Base-by-base conservation (phyloP, 2,888 invertebrate species). In the Ashinkailepas kermadecensis region DNA sequence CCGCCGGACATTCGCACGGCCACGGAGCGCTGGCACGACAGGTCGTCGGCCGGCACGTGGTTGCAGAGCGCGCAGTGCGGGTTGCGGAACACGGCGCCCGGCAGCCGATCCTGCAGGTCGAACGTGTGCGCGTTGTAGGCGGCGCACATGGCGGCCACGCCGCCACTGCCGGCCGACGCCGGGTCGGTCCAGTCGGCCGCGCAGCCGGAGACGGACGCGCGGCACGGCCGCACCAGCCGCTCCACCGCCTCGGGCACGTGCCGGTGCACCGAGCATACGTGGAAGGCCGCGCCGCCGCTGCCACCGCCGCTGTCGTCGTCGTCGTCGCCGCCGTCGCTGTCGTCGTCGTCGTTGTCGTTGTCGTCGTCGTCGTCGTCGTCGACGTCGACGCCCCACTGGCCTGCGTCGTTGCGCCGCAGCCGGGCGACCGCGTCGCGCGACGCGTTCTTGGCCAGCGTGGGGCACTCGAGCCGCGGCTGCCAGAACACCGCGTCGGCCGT, bases 1-100 rank as follows among this genome's bases (percentile, higher is more conserved):
- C 65, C 18, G 23, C 0, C 23, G 18, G 6, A 11, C 18, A 18
- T 6, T 1, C 39, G 54, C 3, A 21, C 18, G 2, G 1, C 8
- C 39, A 54, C 54, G 1, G 21, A 7, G 15, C 9, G 39, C 18
- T 3, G 84, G 81, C 87, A 87, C 25, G 85, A 83, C 64, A 87
- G 83, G 54, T 86, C 85, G 56, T 87, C 87, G 8, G 87, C 85
- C 23, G 86, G 85, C n/a, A 87, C 86, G 79, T 87, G 86, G 84
- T 89, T 88, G 84, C 89, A 89, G 78, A 88, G 85, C 23, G 88
- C 89, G 84, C 89, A 89, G 83, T 89, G 88, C 0, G 87, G 86
- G 83, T 89, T 89, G 81, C 88, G 85, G 84, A 87, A 89, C 12
- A 86, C 86, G 54, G 12, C 59, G 12, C 11, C 59, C 59, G 15